phyloP scores from a whole-genome alignment of 2,888 invertebrate genomes.

The Odontocolon sp. region DNA sequence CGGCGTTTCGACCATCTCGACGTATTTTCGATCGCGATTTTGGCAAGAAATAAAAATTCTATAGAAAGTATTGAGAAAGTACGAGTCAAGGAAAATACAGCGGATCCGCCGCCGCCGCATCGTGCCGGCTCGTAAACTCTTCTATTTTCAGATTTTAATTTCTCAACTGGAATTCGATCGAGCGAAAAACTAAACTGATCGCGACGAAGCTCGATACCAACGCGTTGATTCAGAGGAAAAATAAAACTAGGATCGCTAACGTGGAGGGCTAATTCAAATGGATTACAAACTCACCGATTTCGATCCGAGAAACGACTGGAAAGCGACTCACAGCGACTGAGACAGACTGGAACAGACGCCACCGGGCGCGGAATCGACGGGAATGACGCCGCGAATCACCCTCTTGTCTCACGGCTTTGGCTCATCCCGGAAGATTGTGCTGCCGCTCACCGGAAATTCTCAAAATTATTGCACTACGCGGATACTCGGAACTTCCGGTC shows the following conservation, averaged over 20 bases:
- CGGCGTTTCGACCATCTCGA: too few relatives aligned
- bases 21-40: too few relatives aligned
- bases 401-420: too few relatives aligned
- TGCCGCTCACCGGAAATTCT: slow-evolving; percentile 46
- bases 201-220: background rate
- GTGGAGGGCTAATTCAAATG: slow-evolving; percentile 34
- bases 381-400: slow-evolving; percentile 53
- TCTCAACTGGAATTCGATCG: too few relatives aligned
- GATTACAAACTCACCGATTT: slow-evolving; percentile 60
- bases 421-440: slow-evolving; percentile 33
- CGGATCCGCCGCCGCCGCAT: too few relatives aligned
- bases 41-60: too few relatives aligned
- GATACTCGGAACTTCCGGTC: slow-evolving; percentile 17
- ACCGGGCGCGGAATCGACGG: slow-evolving; percentile 54
- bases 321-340: too few relatives aligned
- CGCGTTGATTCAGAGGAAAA: slow-evolving; percentile 5
- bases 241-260: slow-evolving; percentile 41
- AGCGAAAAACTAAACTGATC: too few relatives aligned
- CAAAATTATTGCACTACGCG: background rate
- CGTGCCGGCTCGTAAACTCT: slow-evolving; percentile 36
- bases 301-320: too few relatives aligned
- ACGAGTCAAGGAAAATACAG: too few relatives aligned
- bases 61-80: too few relatives aligned
- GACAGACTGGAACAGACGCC: too few relatives aligned
- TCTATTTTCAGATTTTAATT: background rate